Evolutionary conservation across 2,797 vertebrate genomes (phyloP), one percentile per base, ranked within the genome.

Genomic region (Hephaestus fuliginosus): DNA sequence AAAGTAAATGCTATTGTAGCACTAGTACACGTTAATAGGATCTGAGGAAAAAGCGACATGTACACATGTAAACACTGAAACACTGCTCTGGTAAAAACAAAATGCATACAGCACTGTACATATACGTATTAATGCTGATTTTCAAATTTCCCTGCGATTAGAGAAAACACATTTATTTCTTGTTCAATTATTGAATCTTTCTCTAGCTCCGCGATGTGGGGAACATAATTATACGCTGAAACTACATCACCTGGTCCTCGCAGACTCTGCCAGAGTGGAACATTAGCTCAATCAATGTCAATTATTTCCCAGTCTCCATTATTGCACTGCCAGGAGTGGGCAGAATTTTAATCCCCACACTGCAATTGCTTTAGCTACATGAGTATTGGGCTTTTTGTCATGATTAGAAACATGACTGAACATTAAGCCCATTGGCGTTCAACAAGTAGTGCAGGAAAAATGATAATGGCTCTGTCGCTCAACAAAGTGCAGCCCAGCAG

Each of bases 201-300:
- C 74, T 88, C 86, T 53, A 74, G 83, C 87, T 86, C 62, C 52
- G 63, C 43, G 44, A 77, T 84, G 83, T 83, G 64, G 60, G 68
- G 80, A 92, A 89, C 86, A 93, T 93, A 92, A 93, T 95, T 93
- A 93, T 85, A 84, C 43, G 18, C 53, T 67, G 81, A 86, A 83
- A 82, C 81, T 78, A 88, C 87, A 91, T 91, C 88, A 93, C 90
- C 93, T 90, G 89, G 71, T 82, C 76, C 82, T 92, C 51, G 25
- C 83, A 86, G 89, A 83, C 89, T 91, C 89, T 48, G 33, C 65
- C 68, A 73, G 90, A 88, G 88, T 82, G 88, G 92, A 95, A 93
- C 93, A 94, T 95, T 93, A 93, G 89, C 92, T 95, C 93, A 95
- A 95, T 95, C 95, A 94, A 94, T 94, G 93, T 89, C 89, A 93